Evolutionary conservation across 2,113 vertebrate species (phyloP).

Genomic region (Aspidoscelis tigris): DNA sequence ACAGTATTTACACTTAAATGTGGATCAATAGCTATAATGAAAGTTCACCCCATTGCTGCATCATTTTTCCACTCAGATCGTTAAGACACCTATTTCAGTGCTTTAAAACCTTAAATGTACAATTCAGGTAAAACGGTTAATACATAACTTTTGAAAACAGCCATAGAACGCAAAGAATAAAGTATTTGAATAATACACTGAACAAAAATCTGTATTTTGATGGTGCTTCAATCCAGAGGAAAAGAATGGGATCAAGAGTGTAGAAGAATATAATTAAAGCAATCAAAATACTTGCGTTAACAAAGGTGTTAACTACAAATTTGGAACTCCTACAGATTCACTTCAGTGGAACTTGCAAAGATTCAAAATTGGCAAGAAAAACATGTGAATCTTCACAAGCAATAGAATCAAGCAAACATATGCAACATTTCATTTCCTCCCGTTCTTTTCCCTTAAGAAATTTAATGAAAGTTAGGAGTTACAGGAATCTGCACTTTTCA

Average conservation of each 20-base stretch:
- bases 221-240: constrained; percentile 44
- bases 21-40: no score
- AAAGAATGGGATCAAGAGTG: constrained; percentile 36
- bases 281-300: no score
- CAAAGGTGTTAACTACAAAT: background rate
- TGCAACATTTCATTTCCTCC: background rate
- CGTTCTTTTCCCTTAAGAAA: constrained; percentile 45
- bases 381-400: constrained; percentile 3
- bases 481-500: constrained; percentile 64
- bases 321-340: background rate
- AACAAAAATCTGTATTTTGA: constrained; percentile 36
- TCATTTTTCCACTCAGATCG: background rate
- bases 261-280: constrained; percentile 52
- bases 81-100: background rate
- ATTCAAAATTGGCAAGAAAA: background rate
- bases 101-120: background rate
- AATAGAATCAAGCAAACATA: constrained; percentile 45
- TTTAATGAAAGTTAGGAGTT: constrained; percentile 58
- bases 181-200: constrained; percentile 56
- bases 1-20: no score
- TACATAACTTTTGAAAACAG: background rate
- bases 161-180: constrained; percentile 36
- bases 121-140: constrained; percentile 17
- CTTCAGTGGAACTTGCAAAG: background rate
- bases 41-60: background rate